Evolutionary conservation across 92 coral and sea anemone species (phyloP).

Genomic region (Parazoanthus swiftii): DNA sequence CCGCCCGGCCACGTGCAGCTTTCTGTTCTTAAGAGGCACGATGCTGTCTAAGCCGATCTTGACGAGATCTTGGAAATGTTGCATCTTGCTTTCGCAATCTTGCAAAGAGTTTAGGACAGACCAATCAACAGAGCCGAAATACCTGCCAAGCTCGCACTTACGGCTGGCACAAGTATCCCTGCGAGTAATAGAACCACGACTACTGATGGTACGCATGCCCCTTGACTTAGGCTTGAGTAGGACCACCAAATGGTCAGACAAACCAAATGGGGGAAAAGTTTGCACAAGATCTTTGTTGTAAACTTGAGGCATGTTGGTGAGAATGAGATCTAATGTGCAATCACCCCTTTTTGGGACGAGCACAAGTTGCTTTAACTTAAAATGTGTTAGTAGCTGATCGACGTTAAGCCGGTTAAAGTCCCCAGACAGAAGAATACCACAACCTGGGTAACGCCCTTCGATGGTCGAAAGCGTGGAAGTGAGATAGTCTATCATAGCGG

Average conservation of each 20-base stretch:
- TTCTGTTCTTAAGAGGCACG: constrained; percentile 39
- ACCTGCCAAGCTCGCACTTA: constrained; percentile 50
- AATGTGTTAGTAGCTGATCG: constrained; percentile 1
- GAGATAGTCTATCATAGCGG: constrained; percentile 41
- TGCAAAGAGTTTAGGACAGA: constrained; percentile 34
- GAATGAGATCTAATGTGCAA: constrained; percentile 45
- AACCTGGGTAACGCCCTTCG: constrained; percentile 28
- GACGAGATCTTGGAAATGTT: constrained; percentile 22
- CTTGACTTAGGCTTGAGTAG: constrained; percentile 37
- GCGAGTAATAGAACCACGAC: constrained; percentile 43
- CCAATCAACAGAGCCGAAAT: constrained; percentile 49
- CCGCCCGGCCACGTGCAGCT: constrained; percentile 27
- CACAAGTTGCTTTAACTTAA: constrained; percentile 21
- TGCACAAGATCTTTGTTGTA: constrained; percentile 40
- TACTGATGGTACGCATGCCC: constrained; percentile 14
- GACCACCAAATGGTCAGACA: constrained; percentile 44
- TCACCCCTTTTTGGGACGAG: constrained; percentile 39
- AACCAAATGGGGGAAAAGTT: constrained; percentile 52
- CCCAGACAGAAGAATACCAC: constrained; percentile 27
- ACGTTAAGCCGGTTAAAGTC: constrained; percentile 30
- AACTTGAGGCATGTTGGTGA: constrained; percentile 51
- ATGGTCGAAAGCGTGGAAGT: constrained; percentile 17
- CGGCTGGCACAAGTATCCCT: constrained; percentile 51
- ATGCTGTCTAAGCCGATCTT: constrained; percentile 28
- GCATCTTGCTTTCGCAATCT: constrained; percentile 47